A percentile compares a stretch with the other conserved stretches of the same genome.
Conservation (phyloP, 2,888 invertebrate species). For the Spialia ferax region DNA sequence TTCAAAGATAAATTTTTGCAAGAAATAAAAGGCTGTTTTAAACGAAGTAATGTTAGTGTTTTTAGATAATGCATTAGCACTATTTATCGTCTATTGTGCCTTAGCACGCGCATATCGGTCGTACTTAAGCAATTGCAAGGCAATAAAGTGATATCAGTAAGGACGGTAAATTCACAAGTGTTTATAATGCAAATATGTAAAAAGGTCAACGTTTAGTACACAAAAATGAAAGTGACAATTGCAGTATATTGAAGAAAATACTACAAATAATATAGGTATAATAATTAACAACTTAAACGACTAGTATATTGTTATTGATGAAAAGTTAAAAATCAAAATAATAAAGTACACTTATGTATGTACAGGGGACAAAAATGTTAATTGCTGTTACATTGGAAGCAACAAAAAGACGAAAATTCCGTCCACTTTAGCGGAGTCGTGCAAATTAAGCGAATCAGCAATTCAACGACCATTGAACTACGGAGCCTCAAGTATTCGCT, state of each 20-base stretch:
- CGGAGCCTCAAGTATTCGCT: slow-evolving; percentile 11
- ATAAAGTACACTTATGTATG: not conserved
- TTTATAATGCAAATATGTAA: slow-evolving; percentile 11
- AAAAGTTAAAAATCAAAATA: not conserved
- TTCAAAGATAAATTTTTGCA: not conserved
- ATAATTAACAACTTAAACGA: too few species aligned
- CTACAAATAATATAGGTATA: not conserved
- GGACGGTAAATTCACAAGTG: slow-evolving; percentile 7
- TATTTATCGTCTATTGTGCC: slow-evolving; percentile 5
- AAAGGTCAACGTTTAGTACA: slow-evolving; percentile 10
- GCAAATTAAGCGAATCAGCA: slow-evolving; percentile 26
- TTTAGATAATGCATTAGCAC: slow-evolving; percentile 12
- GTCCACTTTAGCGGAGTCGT: slow-evolving; percentile 20
- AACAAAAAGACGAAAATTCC: slow-evolving; percentile 22
- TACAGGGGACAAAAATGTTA: not conserved
- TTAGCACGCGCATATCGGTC: slow-evolving; percentile 22
- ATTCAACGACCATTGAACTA: slow-evolving; percentile 32
- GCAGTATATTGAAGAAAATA: not conserved
- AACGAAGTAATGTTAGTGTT: not conserved
- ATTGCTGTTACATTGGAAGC: not conserved
- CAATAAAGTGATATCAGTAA: slow-evolving; percentile 23
- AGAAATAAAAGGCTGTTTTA: not conserved
- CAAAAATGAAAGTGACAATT: not conserved
- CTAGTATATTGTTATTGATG: too few species aligned
- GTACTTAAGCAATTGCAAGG: slow-evolving; percentile 22